These are phyloP conservation scores for Harpalus rubripes DNA, from an alignment of 2,888 invertebrate species.

Conservation along the genomic window DNA sequence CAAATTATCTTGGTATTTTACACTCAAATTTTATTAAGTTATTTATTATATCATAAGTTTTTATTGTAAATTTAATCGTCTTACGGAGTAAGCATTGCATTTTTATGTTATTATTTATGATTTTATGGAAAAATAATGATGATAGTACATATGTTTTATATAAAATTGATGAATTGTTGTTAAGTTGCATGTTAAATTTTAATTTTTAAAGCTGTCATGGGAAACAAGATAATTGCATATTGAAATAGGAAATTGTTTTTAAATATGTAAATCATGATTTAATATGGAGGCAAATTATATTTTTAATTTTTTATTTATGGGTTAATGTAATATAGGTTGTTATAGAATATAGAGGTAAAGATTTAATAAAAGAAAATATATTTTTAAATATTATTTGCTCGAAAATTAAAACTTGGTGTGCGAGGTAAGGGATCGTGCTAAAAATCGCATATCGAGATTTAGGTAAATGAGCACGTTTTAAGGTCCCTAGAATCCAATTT, in stretches of 20 bases:
- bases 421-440: too few species aligned
- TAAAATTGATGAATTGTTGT: slow-evolving; percentile 1
- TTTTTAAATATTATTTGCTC: background rate
- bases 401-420: too few species aligned
- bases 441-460: too few species aligned
- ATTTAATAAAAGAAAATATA: background rate
- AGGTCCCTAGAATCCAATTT: too few species aligned
- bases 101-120: background rate
- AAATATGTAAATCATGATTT: background rate
- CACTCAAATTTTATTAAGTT: slow-evolving; percentile 65
- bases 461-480: too few species aligned
- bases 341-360: background rate
- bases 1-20: slow-evolving; percentile 66
- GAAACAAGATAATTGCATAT: slow-evolving; percentile 3
- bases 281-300: background rate
- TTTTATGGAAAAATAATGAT: background rate
- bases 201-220: slow-evolving; percentile 19
- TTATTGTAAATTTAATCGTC: slow-evolving; percentile 37
- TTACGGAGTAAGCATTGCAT: background rate
- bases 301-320: background rate
- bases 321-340: background rate
- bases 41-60: slow-evolving; percentile 55
- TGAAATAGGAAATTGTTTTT: slow-evolving; percentile 7
- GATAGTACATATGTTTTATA: background rate
- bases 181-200: slow-evolving; percentile 16